Conservation (phyloP, 37 sponge, comb jelly and placozoan genomes). For the Theonella swinhoei region DNA sequence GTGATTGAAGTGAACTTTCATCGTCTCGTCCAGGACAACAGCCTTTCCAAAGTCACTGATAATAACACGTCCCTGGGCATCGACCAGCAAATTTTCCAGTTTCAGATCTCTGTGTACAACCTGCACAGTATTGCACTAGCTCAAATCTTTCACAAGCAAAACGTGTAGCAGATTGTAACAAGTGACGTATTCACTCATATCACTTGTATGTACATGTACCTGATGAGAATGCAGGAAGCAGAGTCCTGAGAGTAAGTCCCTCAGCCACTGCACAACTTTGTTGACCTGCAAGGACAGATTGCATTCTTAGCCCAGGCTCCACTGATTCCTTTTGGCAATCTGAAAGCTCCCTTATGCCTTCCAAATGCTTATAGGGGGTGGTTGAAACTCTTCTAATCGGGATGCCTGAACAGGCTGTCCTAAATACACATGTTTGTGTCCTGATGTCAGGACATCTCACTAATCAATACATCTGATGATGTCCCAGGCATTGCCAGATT, state of each 20-base stretch:
- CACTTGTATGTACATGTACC: no score
- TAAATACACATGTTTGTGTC: no score
- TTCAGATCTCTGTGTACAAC: slow-evolving; percentile 82
- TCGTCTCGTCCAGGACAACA: slow-evolving; percentile 36
- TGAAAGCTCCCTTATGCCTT: no score
- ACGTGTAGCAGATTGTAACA: not conserved
- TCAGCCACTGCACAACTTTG: slow-evolving; percentile 64
- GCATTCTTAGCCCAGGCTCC: no score
- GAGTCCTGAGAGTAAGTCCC: slow-evolving; percentile 63
- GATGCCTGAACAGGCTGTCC: no score
- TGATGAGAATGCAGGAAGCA: slow-evolving; percentile 59
- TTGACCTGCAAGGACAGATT: slow-evolving; percentile 21
- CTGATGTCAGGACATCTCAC: no score
- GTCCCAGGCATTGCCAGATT: not conserved
- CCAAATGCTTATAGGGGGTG: no score
- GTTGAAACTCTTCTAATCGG: no score
- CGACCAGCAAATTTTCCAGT: slow-evolving; percentile 77
- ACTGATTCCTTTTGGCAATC: no score
- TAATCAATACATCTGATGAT: no score
- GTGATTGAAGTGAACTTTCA: slow-evolving; percentile 43
- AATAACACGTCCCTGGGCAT: slow-evolving; percentile 37
- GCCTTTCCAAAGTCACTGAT: slow-evolving; percentile 82
- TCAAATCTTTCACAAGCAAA: not conserved
- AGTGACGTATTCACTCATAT: no score
- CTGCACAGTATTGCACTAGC: not conserved